Evolutionary conservation across 2,888 invertebrate species (phyloP).

Genomic region (Torymus texanus): DNA sequence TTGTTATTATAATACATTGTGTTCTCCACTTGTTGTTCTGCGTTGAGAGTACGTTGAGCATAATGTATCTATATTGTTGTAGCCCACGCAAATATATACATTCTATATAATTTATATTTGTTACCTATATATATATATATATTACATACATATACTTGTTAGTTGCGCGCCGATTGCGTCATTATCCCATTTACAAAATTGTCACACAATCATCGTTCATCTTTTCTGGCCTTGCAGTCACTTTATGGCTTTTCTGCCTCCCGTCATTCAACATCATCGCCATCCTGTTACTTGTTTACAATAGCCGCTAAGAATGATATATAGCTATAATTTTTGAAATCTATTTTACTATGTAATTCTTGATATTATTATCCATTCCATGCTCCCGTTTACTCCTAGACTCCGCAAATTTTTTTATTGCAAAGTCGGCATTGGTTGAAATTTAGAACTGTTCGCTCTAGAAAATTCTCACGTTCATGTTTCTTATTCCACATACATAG

Average conservation of each 20-base stretch:
- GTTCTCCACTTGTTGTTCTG: constrained; percentile 36
- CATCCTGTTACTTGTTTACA: constrained; percentile 29
- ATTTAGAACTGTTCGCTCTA: background rate
- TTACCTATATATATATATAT: no score
- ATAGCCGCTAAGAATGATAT: constrained; percentile 44
- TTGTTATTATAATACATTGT: constrained; percentile 31
- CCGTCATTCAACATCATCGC: constrained; percentile 19
- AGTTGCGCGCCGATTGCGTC: constrained; percentile 33
- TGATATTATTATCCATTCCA: constrained; percentile 4
- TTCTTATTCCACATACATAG: no score
- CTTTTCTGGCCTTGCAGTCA: constrained; percentile 42
- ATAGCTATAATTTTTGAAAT: constrained; percentile 34
- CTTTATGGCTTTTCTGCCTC: constrained; percentile 44
- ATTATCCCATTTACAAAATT: constrained; percentile 33
- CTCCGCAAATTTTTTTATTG: constrained; percentile 27
- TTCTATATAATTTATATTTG: constrained; percentile 37
- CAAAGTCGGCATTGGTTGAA: constrained; percentile 30
- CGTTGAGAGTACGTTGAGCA: constrained; percentile 18
- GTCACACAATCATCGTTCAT: constrained; percentile 43
- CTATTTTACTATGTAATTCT: constrained; percentile 11
- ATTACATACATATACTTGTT: constrained; percentile 43
- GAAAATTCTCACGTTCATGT: no score
- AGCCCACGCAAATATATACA: constrained; percentile 27
- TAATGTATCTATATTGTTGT: constrained; percentile 41
- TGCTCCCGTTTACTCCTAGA: constrained; percentile 4